Evolutionary conservation across 53 echinoderm and acorn worm genomes (phyloP).

Genomic region (Actinopyga echinites): DNA sequence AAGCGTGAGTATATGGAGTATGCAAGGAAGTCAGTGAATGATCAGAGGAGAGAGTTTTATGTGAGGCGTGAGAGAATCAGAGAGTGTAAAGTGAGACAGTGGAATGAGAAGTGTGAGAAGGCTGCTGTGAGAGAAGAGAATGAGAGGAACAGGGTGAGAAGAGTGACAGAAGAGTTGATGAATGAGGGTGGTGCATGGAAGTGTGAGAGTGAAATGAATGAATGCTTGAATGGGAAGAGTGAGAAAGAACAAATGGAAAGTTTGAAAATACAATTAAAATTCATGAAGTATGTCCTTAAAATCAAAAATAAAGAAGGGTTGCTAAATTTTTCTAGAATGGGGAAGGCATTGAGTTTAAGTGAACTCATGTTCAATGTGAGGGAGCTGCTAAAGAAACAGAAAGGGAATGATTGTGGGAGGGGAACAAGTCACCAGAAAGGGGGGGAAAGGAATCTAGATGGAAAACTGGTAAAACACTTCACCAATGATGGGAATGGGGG

Average conservation of each 20-base stretch:
- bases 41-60: constrained; percentile 31
- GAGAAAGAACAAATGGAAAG: no score
- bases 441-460: no score
- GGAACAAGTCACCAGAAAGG: no score
- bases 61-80: constrained; percentile 7
- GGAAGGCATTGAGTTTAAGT: constrained; percentile 20
- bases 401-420: not conserved
- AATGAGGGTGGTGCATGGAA: constrained; percentile 27
- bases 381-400: not conserved
- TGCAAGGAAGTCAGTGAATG: constrained; percentile 2
- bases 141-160: constrained; percentile 37
- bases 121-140: not conserved
- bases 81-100: constrained; percentile 16
- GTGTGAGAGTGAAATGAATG: constrained; percentile 29
- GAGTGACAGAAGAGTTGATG: constrained; percentile 13
- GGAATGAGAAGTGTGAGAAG: constrained; percentile 25
- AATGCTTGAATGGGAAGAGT: constrained; percentile 2
- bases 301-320: constrained; percentile 17
- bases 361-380: constrained; percentile 4
- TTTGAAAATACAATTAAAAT: constrained; percentile 32
- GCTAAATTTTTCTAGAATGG: constrained; percentile 38
- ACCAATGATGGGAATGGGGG: not conserved
- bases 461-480: no score
- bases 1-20: constrained; percentile 36
- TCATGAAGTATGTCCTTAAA: constrained; percentile 49